Conservation (phyloP, 1,140 invertebrate genomes). For the Diorhabda carinulata region DNA sequence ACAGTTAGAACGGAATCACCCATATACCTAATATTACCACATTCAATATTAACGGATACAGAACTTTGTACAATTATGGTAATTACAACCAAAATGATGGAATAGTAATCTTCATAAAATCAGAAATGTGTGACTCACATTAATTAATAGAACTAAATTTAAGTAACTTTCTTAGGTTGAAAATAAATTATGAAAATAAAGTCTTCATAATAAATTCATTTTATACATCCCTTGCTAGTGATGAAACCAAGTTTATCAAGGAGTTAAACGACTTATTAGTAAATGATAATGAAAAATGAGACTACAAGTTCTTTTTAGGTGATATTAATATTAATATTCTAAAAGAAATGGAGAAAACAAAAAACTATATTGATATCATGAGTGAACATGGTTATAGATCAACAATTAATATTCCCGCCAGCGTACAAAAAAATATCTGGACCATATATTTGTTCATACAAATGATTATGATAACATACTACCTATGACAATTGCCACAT, state of each 20-base stretch:
- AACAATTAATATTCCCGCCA: constrained; percentile 1
- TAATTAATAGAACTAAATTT: constrained; percentile 5
- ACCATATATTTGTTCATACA: too few species aligned
- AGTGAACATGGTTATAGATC: too few species aligned
- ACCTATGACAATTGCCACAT: too few species aligned
- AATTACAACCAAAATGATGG: constrained; percentile 10
- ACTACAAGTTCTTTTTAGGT: not conserved
- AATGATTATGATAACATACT: too few species aligned
- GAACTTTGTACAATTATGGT: constrained; percentile 7
- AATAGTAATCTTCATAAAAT: constrained; percentile 1
- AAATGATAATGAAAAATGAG: not conserved
- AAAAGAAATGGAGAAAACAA: too few species aligned
- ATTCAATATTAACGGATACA: not conserved
- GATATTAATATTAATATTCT: constrained; percentile 7
- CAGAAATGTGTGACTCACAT: constrained; percentile 1
- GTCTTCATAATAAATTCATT: too few species aligned
- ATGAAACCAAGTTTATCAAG: not conserved
- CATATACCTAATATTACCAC: constrained; percentile 1
- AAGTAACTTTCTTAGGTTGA: not conserved
- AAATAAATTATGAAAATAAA: constrained; percentile 7
- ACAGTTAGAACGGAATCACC: too few species aligned
- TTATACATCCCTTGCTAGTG: too few species aligned
- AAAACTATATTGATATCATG: too few species aligned
- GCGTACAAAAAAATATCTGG: not conserved
- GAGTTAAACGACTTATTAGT: not conserved